phyloP scores from a whole-genome alignment of 1,140 invertebrate genomes.

The Argopecten irradians region DNA sequence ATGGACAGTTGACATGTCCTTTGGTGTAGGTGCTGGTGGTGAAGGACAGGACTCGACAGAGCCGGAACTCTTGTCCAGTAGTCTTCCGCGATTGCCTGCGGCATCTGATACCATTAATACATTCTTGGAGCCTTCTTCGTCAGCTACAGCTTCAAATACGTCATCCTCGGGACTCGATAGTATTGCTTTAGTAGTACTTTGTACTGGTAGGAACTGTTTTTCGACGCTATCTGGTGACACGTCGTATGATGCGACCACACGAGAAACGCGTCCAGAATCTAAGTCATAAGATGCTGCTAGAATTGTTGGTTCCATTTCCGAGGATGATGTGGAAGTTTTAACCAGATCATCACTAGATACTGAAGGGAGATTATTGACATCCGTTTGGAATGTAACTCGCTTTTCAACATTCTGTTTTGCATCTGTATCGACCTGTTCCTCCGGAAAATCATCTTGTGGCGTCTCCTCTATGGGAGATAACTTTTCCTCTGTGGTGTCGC shows the following conservation, averaged over 20 bases:
- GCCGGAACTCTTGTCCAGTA: slow-evolving; percentile 32
- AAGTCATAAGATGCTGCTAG: slow-evolving; percentile 76
- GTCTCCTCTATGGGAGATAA: slow-evolving; percentile 72
- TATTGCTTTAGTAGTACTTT: slow-evolving; percentile 70
- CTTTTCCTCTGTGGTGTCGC: slow-evolving; percentile 71
- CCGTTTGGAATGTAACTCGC: slow-evolving; percentile 70
- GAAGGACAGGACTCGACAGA: slow-evolving; percentile 55
- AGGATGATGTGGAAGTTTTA: slow-evolving; percentile 74
- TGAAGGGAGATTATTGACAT: slow-evolving; percentile 59
- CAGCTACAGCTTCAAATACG: slow-evolving; percentile 78
- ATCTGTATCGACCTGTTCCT: slow-evolving; percentile 63
- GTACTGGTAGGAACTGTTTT: slow-evolving; percentile 67
- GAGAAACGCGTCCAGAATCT: slow-evolving; percentile 74
- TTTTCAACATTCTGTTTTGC: slow-evolving; percentile 60
- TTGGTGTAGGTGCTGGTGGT: slow-evolving; percentile 67
- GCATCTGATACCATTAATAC: slow-evolving; percentile 31
- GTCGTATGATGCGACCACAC: slow-evolving; percentile 74
- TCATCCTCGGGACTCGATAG: slow-evolving; percentile 78
- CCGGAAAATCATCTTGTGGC: slow-evolving; percentile 57
- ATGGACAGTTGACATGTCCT: slow-evolving; percentile 45
- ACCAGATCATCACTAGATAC: slow-evolving; percentile 72
- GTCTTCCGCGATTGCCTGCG: background rate
- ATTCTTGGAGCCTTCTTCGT: slow-evolving; percentile 41
- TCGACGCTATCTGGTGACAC: slow-evolving; percentile 75
- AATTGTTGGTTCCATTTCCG: slow-evolving; percentile 74